A percentile compares a stretch with the other conserved stretches of the same genome.
Evolutionary conservation across 2,797 vertebrate genomes (phyloP).

Genomic region (Tauraco hartlaubi): DNA sequence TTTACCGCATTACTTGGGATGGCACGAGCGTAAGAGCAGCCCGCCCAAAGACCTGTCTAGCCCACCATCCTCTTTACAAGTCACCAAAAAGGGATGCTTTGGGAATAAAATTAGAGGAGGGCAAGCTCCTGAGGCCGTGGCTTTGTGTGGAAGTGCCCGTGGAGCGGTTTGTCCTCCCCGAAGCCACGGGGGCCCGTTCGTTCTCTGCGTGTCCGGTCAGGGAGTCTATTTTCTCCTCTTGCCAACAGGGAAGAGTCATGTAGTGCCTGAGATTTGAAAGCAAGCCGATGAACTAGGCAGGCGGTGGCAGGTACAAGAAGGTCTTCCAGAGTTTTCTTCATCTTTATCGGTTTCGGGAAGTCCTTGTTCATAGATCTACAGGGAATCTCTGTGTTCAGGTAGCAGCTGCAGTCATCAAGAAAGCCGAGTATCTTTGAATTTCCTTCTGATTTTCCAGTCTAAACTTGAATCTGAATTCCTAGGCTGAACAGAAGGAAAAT

Average conservation of each 20-base stretch:
- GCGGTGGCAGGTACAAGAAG: slow-evolving; percentile 58
- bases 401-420: slow-evolving; percentile 64
- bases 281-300: slow-evolving; percentile 16
- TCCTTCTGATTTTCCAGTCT: slow-evolving; percentile 64
- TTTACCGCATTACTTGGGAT: fast-evolving
- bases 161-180: background rate
- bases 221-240: slow-evolving; percentile 45
- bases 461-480: slow-evolving; percentile 59
- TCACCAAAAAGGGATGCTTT: background rate
- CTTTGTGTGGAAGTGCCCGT: background rate
- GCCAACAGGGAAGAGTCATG: slow-evolving; percentile 15
- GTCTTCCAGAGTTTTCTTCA: slow-evolving; percentile 69
- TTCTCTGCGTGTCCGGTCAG: background rate
- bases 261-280: slow-evolving; percentile 39
- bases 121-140: background rate
- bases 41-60: background rate
- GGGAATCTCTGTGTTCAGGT: slow-evolving; percentile 61
- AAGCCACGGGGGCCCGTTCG: background rate
- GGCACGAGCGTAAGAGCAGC: background rate
- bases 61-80: background rate
- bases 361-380: slow-evolving; percentile 66
- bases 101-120: background rate
- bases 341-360: slow-evolving; percentile 55
- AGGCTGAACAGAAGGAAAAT: slow-evolving; percentile 38
- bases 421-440: slow-evolving; percentile 67